Evolutionary conservation across 1,140 invertebrate genomes (phyloP).

Genomic region (Bombus haemorrhoidalis): DNA sequence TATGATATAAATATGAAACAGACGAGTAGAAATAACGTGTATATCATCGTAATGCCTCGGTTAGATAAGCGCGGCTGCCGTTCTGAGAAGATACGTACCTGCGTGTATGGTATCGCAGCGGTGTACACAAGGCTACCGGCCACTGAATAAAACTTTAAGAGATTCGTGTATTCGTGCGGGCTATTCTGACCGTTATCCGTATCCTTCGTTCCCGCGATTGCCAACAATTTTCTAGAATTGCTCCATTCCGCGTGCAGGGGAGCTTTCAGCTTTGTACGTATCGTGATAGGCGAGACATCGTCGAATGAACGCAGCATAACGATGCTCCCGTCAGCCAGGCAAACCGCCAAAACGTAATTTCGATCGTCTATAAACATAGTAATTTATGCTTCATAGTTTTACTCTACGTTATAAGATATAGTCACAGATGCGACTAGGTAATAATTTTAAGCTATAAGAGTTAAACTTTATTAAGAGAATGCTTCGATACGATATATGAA

Average conservation of each 20-base stretch:
- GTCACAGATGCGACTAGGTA: background rate
- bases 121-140: constrained; percentile 89
- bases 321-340: constrained; percentile 94
- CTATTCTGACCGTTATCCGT: constrained; percentile 72
- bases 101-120: constrained; percentile 88
- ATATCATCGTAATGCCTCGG: background rate
- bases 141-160: constrained; percentile 92
- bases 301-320: constrained; percentile 95
- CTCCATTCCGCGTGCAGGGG: constrained; percentile 96
- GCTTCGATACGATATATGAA: no score
- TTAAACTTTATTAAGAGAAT: no score
- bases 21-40: background rate
- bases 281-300: constrained; percentile 93
- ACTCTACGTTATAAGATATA: background rate
- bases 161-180: constrained; percentile 85
- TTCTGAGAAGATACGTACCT: constrained; percentile 80
- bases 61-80: background rate
- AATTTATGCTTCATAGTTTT: background rate
- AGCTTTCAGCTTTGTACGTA: constrained; percentile 91
- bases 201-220: constrained; percentile 91
- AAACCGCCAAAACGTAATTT: constrained; percentile 92
- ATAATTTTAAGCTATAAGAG: background rate
- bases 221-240: constrained; percentile 95
- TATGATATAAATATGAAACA: constrained; percentile 74
- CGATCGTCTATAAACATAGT: constrained; percentile 69